Conservation (phyloP, 2,113 vertebrate species). For the Chiloscyllium plagiosum region DNA sequence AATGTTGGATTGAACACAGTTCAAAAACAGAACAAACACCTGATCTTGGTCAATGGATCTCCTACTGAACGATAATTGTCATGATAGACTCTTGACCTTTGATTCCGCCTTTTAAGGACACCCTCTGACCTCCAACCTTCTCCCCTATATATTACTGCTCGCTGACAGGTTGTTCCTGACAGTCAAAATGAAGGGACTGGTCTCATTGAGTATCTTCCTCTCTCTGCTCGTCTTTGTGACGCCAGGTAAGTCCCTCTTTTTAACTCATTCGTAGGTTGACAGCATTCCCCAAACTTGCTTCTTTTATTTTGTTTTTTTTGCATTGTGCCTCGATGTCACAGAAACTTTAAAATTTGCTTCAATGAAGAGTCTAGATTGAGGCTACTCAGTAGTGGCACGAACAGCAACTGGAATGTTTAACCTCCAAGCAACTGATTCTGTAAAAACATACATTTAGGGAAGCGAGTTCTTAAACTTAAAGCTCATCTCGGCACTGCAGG, state of each 20-base stretch:
- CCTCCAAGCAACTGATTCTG: not conserved
- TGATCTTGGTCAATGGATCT: not conserved
- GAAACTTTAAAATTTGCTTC: not conserved
- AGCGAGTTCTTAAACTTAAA: not conserved
- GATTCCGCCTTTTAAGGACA: constrained; percentile 35
- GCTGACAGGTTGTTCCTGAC: constrained; percentile 52
- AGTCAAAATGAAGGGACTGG: constrained; percentile 56
- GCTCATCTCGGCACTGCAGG: not conserved
- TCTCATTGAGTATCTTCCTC: constrained; percentile 51
- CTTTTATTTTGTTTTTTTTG: not conserved
- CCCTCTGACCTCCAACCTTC: constrained; percentile 44
- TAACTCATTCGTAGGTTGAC: not conserved
- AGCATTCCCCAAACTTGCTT: not conserved
- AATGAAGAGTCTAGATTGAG: not conserved
- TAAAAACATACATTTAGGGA: not conserved
- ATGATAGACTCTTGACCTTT: not conserved
- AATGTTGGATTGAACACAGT: not conserved
- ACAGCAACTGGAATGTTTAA: not conserved
- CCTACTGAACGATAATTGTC: constrained; percentile 16
- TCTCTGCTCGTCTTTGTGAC: constrained; percentile 51
- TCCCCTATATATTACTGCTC: constrained; percentile 51
- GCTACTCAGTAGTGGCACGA: not conserved
- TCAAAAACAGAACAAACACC: not conserved
- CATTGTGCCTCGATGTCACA: not conserved
- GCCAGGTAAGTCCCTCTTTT: constrained; percentile 49